Evolutionary conservation across 30 jellyfish, hydroid and myxozoan genomes (phyloP).

Genomic region (Aurelia sp.): DNA sequence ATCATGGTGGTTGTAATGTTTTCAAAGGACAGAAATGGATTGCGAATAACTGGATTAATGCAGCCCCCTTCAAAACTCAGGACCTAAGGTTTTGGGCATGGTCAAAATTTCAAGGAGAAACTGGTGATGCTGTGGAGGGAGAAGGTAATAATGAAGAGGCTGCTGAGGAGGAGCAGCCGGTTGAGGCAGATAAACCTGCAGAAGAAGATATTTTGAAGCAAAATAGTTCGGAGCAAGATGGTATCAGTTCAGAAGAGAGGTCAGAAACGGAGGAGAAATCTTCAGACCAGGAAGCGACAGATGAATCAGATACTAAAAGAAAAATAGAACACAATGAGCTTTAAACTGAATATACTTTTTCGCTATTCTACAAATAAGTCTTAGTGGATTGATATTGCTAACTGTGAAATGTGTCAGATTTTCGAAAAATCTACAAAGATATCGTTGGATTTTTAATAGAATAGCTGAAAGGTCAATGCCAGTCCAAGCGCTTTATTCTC

Average conservation of each 20-base stretch:
- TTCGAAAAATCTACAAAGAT: too few species aligned
- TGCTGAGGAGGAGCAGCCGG: not conserved
- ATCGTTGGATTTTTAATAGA: too few species aligned
- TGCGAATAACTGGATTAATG: slow-evolving; percentile 83
- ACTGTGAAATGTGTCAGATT: too few species aligned
- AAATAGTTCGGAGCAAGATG: not conserved
- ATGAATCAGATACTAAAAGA: too few species aligned
- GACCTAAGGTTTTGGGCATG: slow-evolving; percentile 66
- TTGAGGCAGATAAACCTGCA: not conserved
- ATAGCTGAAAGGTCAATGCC: too few species aligned
- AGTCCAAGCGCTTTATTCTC: too few species aligned
- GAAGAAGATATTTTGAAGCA: not conserved
- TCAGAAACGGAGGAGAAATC: too few species aligned
- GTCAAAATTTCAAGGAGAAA: slow-evolving; percentile 8
- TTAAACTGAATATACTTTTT: too few species aligned
- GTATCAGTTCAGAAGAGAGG: not conserved
- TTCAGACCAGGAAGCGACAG: too few species aligned
- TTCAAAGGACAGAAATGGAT: slow-evolving; percentile 78
- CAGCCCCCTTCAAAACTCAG: slow-evolving; percentile 46
- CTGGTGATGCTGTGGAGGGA: not conserved
- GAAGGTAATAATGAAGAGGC: not conserved
- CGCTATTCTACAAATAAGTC: too few species aligned
- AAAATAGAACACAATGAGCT: too few species aligned
- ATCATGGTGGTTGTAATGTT: slow-evolving; percentile 86
- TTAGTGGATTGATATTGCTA: too few species aligned